phyloP scores from a whole-genome alignment of 2,888 invertebrate species.

The Strigamia transsilvanica region DNA sequence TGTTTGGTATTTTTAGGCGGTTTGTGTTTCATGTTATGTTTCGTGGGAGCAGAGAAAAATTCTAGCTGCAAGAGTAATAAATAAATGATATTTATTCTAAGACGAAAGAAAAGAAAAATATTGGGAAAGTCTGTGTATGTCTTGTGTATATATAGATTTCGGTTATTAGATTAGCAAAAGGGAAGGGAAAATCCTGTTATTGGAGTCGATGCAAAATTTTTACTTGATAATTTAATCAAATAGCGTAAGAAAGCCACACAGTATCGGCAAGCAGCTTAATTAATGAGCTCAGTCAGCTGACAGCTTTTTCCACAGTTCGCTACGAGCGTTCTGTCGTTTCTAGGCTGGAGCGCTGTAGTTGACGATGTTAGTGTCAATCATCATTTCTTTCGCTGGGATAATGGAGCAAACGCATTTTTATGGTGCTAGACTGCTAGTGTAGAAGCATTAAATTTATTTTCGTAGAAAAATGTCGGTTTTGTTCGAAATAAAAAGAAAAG shows the following conservation, averaged over 20 bases:
- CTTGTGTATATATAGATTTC: too few relatives aligned
- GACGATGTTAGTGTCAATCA: constrained; percentile 20
- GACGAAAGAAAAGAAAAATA: too few relatives aligned
- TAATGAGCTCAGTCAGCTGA: constrained; percentile 14
- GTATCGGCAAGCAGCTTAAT: constrained; percentile 4
- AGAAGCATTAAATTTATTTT: neutral
- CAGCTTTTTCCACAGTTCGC: constrained; percentile 6
- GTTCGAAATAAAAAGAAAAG: too few relatives aligned
- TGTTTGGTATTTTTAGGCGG: too few relatives aligned
- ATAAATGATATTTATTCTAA: too few relatives aligned
- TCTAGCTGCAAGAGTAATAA: too few relatives aligned
- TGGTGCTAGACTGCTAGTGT: neutral
- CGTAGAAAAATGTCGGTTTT: too few relatives aligned
- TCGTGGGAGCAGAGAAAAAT: too few relatives aligned
- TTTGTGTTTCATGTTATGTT: too few relatives aligned
- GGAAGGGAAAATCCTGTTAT: neutral
- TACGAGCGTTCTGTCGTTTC: neutral
- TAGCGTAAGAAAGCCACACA: neutral
- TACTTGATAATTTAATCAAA: constrained; percentile 2
- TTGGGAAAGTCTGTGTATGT: too few relatives aligned
- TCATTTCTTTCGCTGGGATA: neutral
- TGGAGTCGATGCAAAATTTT: neutral
- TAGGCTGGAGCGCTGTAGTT: neutral
- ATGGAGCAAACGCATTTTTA: neutral
- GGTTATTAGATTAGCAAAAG: too few relatives aligned